Conservation (phyloP, 2,888 invertebrate species). For the Abrostola triplasia region DNA sequence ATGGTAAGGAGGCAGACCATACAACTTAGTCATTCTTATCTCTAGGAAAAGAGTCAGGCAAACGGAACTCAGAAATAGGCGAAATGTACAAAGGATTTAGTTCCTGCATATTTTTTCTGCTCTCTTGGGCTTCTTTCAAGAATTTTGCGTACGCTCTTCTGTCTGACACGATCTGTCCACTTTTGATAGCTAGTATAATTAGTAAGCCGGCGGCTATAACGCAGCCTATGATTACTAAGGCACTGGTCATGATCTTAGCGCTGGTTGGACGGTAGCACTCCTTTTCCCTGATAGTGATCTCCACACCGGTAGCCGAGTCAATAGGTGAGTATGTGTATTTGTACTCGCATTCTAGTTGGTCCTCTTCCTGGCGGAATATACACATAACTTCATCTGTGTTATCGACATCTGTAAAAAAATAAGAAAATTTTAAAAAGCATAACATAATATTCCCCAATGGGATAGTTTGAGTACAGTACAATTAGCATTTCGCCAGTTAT, state of each 20-base stretch:
- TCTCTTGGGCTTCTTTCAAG: constrained; percentile 78
- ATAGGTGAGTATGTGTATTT: constrained; percentile 77
- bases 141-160: constrained; percentile 87
- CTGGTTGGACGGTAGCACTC: constrained; percentile 76
- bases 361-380: constrained; percentile 71
- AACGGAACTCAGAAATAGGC: constrained; percentile 87
- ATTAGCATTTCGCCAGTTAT: no score
- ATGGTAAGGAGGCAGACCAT: no score
- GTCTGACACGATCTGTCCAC: constrained; percentile 82
- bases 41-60: constrained; percentile 85
- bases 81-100: constrained; percentile 90
- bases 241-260: constrained; percentile 75
- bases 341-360: constrained; percentile 77
- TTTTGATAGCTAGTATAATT: constrained; percentile 77
- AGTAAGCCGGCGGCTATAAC: constrained; percentile 84
- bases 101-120: constrained; percentile 76
- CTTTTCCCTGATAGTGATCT: constrained; percentile 74
- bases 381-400: constrained; percentile 70
- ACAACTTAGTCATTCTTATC: constrained; percentile 73
- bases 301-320: constrained; percentile 70
- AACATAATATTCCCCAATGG: no score
- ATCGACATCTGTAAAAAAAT: constrained; percentile 61
- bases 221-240: constrained; percentile 76
- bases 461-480: no score
- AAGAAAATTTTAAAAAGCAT: background rate